Conservation (phyloP, 2,113 vertebrate genomes). For the Saguinus imperator region DNA sequence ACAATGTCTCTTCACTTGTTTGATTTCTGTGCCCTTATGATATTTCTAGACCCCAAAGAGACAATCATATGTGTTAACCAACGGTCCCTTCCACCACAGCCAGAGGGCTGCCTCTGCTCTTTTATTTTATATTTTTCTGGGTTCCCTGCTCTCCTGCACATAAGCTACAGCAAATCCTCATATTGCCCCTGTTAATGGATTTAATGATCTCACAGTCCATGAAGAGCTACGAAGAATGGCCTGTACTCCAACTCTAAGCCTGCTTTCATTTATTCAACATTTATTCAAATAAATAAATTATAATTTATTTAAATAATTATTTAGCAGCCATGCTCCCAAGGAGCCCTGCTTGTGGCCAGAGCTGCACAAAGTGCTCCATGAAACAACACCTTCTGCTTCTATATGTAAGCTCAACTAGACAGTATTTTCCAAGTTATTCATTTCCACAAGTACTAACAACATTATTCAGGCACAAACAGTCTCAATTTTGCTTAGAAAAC, state of each 20-base stretch:
- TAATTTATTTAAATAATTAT: neutral
- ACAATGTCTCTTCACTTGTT: neutral
- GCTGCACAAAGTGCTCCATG: neutral
- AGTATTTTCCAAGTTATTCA: neutral
- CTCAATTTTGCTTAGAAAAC: neutral
- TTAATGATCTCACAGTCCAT: neutral
- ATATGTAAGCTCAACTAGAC: neutral
- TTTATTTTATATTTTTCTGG: neutral
- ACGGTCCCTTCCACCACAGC: neutral
- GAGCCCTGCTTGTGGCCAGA: neutral
- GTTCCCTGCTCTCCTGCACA: neutral
- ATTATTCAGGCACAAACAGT: neutral
- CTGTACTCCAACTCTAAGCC: neutral
- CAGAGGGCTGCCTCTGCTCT: neutral
- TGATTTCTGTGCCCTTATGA: conserved; percentile 17
- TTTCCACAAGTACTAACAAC: neutral
- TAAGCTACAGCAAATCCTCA: neutral
- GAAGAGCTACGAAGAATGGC: neutral
- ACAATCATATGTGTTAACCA: neutral
- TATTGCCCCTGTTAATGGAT: neutral
- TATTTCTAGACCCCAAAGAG: conserved; percentile 1
- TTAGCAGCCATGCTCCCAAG: neutral
- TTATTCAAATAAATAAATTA: neutral
- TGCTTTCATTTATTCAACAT: neutral
- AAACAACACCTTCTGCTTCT: neutral